Evolutionary conservation across 2,113 vertebrate species (phyloP).

Genomic region (Rousettus leschenaultii): DNA sequence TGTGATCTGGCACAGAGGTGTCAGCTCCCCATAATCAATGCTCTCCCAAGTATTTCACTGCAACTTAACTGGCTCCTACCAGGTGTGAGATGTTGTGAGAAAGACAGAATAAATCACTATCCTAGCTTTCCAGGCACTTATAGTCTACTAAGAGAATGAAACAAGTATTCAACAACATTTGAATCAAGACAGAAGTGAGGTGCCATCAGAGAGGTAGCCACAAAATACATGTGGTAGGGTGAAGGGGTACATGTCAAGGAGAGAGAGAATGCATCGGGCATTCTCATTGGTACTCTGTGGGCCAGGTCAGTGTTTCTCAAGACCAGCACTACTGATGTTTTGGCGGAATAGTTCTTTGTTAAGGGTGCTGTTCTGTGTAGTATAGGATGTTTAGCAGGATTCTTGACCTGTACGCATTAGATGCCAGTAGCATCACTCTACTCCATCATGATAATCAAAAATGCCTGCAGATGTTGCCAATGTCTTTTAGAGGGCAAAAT

Average conservation of each 20-base stretch:
- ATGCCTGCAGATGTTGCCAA: not conserved
- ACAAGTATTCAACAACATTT: not conserved
- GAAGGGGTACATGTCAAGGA: too few relatives aligned
- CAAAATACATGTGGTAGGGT: not conserved
- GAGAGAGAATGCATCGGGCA: fast-evolving
- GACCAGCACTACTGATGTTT: not conserved
- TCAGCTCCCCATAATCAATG: not conserved
- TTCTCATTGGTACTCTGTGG: not conserved
- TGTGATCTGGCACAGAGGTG: not conserved
- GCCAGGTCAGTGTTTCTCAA: not conserved
- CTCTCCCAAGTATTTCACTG: not conserved
- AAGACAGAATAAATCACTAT: not conserved
- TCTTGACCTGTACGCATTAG: not conserved
- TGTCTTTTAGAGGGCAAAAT: not conserved
- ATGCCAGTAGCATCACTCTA: not conserved
- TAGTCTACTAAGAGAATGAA: not conserved
- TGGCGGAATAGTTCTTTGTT: not conserved
- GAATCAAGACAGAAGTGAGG: not conserved
- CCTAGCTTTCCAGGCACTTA: not conserved
- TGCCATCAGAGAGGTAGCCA: not conserved
- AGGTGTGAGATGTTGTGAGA: not conserved
- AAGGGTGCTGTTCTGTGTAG: not conserved
- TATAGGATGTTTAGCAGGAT: not conserved
- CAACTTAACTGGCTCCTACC: not conserved
- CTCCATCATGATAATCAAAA: not conserved